Conservation (phyloP, 53 echinoderm and acorn worm species). For the Actinopyga echinites region DNA sequence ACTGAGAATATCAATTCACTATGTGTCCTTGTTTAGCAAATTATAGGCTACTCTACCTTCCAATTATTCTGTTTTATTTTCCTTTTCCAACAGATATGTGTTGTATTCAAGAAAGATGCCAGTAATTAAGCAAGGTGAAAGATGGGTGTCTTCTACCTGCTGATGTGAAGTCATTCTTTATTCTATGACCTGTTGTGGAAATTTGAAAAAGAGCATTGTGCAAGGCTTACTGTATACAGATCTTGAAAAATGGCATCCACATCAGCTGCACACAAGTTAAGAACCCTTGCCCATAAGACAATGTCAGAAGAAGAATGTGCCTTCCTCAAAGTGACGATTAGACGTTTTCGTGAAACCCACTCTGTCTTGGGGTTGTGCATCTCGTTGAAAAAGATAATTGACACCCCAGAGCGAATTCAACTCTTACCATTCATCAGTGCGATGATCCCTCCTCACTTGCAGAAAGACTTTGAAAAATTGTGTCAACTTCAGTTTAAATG, state of each 20-base stretch:
- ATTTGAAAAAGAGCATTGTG: no score
- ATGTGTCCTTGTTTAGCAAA: no score
- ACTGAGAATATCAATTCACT: no score
- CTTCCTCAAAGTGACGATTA: slow-evolving; percentile 69
- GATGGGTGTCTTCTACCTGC: no score
- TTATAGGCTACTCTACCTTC: no score
- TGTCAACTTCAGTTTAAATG: slow-evolving; percentile 79
- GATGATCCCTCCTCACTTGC: slow-evolving; percentile 73
- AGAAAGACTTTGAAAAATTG: slow-evolving; percentile 76
- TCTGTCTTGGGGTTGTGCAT: slow-evolving; percentile 80
- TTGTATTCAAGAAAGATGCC: no score
- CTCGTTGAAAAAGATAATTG: slow-evolving; percentile 71
- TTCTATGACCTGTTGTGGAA: no score
- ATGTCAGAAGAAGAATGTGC: slow-evolving; percentile 77
- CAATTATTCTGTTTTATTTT: no score
- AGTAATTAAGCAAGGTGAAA: no score
- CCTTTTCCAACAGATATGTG: no score
- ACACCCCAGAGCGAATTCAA: slow-evolving; percentile 68
- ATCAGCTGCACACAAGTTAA: slow-evolving; percentile 68
- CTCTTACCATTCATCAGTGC: slow-evolving; percentile 72
- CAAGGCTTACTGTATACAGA: no score
- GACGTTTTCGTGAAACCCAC: slow-evolving; percentile 74
- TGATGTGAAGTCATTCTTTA: no score
- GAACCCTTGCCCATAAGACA: slow-evolving; percentile 72
- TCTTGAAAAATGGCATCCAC: background rate